Evolutionary conservation across 2,888 invertebrate genomes (phyloP).

Genomic region (Andrena fulva): DNA sequence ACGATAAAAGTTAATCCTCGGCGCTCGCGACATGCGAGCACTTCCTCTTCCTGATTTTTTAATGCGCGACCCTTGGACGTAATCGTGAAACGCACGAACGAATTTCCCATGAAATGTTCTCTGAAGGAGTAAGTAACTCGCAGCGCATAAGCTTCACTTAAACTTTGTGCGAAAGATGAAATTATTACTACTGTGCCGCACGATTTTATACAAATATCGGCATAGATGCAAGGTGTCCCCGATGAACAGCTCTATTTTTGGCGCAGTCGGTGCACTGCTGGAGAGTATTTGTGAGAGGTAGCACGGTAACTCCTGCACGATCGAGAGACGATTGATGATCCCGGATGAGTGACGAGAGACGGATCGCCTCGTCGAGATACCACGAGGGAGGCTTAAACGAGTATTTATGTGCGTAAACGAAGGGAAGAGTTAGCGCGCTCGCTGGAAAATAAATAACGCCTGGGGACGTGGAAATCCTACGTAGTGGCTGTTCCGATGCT

Average conservation of each 20-base stretch:
- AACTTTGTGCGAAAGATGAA: no score
- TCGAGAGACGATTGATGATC: constrained; percentile 71
- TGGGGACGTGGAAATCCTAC: constrained; percentile 65
- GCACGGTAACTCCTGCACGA: constrained; percentile 57
- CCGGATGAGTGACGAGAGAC: constrained; percentile 73
- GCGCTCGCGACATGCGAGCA: constrained; percentile 39
- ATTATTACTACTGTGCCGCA: no score
- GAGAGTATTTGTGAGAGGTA: constrained; percentile 46
- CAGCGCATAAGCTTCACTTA: no score
- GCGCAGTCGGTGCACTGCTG: not conserved
- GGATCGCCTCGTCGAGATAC: constrained; percentile 66
- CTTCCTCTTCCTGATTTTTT: constrained; percentile 27
- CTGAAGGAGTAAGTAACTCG: no score
- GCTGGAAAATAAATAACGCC: constrained; percentile 70
- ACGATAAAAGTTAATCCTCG: constrained; percentile 62
- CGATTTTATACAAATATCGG: not conserved
- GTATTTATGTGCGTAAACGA: constrained; percentile 74
- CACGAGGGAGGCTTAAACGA: constrained; percentile 71
- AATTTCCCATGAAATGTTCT: not conserved
- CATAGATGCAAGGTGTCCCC: constrained; percentile 48
- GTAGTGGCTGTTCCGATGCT: constrained; percentile 54
- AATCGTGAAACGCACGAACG: constrained; percentile 21
- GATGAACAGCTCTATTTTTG: constrained; percentile 46
- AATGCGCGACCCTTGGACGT: constrained; percentile 22
- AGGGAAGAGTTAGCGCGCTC: constrained; percentile 69